phyloP scores from a whole-genome alignment of 1,140 invertebrate genomes.

The Caenorhabditis elegans region DNA sequence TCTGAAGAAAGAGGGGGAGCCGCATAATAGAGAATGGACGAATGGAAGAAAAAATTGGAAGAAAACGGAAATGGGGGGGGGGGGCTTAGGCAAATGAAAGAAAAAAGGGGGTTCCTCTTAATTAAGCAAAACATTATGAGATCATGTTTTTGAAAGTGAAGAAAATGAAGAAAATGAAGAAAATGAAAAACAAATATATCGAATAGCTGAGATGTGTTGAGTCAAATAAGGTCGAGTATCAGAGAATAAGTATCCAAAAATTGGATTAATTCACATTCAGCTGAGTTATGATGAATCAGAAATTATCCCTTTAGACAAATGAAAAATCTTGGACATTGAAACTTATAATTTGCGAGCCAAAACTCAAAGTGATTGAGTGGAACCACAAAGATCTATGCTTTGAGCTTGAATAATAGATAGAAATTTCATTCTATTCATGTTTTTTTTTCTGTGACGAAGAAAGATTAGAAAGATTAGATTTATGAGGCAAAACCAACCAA shows the following conservation, averaged over 20 bases:
- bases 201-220: not conserved
- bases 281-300: no score
- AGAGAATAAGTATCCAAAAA: not conserved
- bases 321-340: no score
- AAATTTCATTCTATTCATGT: no score
- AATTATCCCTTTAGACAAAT: no score
- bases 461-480: conserved; percentile 19
- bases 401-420: no score
- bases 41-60: not conserved
- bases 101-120: not conserved
- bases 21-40: not conserved
- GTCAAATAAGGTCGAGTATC: not conserved
- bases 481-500: not conserved
- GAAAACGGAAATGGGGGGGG: not conserved
- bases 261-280: no score
- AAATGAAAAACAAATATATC: not conserved
- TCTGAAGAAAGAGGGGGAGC: no score
- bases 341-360: no score
- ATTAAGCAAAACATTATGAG: not conserved
- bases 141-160: not conserved
- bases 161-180: not conserved
- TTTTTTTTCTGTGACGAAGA: not conserved
- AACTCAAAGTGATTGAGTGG: no score
- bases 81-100: not conserved
- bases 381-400: no score